These are phyloP conservation scores for Cryptotermes secundus DNA, from an alignment of 1,140 invertebrate species.

Conservation along the genomic window DNA sequence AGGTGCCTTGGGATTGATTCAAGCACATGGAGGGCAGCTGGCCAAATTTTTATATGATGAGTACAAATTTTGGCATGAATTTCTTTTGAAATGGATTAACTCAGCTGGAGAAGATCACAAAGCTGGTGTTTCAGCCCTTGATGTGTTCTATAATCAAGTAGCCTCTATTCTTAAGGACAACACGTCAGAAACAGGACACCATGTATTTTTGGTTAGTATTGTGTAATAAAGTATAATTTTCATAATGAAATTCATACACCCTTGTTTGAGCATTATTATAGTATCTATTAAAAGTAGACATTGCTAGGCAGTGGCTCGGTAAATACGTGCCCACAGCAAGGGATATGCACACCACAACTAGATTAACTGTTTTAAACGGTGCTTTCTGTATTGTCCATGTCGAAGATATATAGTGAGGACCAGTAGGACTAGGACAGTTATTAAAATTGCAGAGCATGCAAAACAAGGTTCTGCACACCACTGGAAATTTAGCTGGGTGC, in stretches of 20 bases:
- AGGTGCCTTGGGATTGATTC: constrained; percentile 21
- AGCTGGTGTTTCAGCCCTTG: constrained; percentile 4
- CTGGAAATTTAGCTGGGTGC: no score
- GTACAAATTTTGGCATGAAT: constrained; percentile 24
- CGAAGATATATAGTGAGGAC: no score
- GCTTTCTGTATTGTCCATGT: no score
- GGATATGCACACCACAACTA: no score
- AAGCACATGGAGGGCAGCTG: constrained; percentile 18
- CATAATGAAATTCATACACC: not conserved
- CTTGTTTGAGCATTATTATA: no score
- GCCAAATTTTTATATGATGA: constrained; percentile 1
- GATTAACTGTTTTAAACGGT: no score
- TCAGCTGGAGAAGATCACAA: not conserved
- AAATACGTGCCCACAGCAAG: no score
- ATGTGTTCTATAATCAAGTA: constrained; percentile 1
- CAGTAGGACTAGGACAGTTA: no score
- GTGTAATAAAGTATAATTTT: not conserved
- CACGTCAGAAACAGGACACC: not conserved
- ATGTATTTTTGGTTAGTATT: not conserved
- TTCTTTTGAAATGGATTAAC: constrained; percentile 15
- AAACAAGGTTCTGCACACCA: no score
- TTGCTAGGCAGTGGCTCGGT: no score
- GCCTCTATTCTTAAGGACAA: not conserved
- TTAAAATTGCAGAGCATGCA: no score
- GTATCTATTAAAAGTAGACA: no score